Conservation (phyloP, 1,140 invertebrate genomes). For the Telenomus remus region DNA sequence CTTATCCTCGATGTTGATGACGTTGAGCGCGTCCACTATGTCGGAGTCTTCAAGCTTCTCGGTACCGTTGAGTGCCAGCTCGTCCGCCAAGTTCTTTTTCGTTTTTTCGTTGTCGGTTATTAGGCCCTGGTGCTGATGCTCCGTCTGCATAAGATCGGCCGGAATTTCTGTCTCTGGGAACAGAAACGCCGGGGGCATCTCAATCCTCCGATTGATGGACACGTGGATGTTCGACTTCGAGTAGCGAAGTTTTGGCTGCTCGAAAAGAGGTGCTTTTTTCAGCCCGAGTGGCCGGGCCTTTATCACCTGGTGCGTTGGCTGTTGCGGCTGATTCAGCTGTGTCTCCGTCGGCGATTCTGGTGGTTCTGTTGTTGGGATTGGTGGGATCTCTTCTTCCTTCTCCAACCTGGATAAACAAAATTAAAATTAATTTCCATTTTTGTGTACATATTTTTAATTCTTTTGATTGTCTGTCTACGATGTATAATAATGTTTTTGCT, state of each 20-base stretch:
- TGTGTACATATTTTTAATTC: too few species aligned
- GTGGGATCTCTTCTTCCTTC: conserved; percentile 72
- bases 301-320: conserved; percentile 76
- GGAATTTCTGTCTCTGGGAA: conserved; percentile 85
- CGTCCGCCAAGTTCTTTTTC: conserved; percentile 45
- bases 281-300: conserved; percentile 87
- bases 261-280: conserved; percentile 84
- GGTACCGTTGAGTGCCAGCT: conserved; percentile 45
- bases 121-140: conserved; percentile 60
- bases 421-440: background rate
- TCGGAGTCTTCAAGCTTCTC: conserved; percentile 72
- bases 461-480: too few species aligned
- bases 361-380: conserved; percentile 71
- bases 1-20: conserved; percentile 74
- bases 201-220: conserved; percentile 83
- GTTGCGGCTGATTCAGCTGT: conserved; percentile 60
- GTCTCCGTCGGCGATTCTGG: conserved; percentile 72
- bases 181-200: conserved; percentile 87
- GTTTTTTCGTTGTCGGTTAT: conserved; percentile 63
- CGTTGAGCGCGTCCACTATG: conserved; percentile 71
- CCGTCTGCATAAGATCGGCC: conserved; percentile 77
- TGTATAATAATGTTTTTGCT: too few species aligned
- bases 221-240: conserved; percentile 78
- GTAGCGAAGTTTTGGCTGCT: conserved; percentile 84
- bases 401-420: conserved; percentile 60